phyloP scores from a whole-genome alignment of 2,797 vertebrate species.

The Dendrocincla tyrannina region DNA sequence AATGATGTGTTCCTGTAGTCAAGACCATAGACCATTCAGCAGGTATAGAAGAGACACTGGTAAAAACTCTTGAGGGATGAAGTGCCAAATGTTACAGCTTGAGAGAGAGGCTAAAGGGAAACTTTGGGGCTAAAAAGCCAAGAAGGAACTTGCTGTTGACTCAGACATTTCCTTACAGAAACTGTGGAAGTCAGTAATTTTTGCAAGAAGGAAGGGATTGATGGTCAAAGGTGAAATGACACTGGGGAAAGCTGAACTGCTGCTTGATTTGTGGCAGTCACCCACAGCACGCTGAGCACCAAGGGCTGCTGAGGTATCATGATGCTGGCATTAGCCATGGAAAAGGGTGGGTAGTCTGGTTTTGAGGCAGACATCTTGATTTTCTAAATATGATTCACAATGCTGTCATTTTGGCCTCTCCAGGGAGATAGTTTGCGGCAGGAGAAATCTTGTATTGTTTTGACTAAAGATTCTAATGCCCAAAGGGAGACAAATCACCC shows the following conservation, averaged over 20 bases:
- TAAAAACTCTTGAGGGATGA: background rate
- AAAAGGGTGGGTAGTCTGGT: background rate
- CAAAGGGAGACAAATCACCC: background rate
- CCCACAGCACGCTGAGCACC: background rate
- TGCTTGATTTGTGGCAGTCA: background rate
- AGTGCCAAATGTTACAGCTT: background rate
- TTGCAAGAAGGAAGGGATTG: constrained; percentile 26
- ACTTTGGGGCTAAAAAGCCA: constrained; percentile 4
- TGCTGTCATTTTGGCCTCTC: background rate
- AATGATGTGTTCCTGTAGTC: background rate
- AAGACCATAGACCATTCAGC: background rate
- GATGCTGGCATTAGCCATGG: background rate
- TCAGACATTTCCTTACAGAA: constrained; percentile 59
- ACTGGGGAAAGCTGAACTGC: background rate
- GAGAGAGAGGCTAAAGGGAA: background rate
- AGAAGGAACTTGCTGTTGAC: constrained; percentile 35
- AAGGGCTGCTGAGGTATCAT: background rate
- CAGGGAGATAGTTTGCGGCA: background rate
- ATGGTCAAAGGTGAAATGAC: background rate
- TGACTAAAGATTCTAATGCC: background rate
- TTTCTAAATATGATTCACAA: background rate
- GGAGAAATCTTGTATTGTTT: background rate
- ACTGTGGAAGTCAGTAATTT: constrained; percentile 47
- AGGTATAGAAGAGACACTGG: background rate
- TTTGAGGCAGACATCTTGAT: background rate